phyloP scores from a whole-genome alignment of 2,113 vertebrate species.

The Ardeotis arabs region DNA sequence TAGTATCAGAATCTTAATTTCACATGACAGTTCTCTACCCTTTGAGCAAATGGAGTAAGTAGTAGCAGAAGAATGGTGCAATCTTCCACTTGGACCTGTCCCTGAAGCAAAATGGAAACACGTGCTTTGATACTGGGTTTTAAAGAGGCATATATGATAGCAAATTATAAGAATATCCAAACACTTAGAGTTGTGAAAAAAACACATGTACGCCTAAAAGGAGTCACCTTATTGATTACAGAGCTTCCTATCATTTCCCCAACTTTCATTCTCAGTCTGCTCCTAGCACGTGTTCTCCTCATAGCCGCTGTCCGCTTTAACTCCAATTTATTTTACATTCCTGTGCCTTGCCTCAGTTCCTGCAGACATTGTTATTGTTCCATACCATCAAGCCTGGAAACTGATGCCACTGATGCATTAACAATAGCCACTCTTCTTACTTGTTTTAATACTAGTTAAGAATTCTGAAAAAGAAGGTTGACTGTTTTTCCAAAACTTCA shows the following conservation, averaged over 20 bases:
- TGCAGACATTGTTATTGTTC: background rate
- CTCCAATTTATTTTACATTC: background rate
- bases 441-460: background rate
- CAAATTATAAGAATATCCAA: background rate
- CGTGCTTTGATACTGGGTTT: background rate
- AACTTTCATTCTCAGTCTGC: background rate
- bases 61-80: background rate
- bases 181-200: background rate
- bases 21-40: conserved; percentile 27
- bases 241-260: background rate
- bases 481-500: background rate
- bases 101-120: conserved; percentile 23
- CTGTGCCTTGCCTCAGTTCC: background rate
- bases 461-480: background rate
- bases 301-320: background rate
- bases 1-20: background rate
- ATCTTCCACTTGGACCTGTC: background rate
- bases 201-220: background rate
- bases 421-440: background rate
- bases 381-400: background rate
- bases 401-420: background rate
- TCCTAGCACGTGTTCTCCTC: background rate
- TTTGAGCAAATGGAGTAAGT: background rate
- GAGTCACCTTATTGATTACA: background rate
- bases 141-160: background rate